A percentile compares a stretch with the other conserved stretches of the same genome.
These are phyloP conservation scores for Taeniopygia guttata DNA, from an alignment of 2,797 vertebrate species.

Conservation along the genomic window DNA sequence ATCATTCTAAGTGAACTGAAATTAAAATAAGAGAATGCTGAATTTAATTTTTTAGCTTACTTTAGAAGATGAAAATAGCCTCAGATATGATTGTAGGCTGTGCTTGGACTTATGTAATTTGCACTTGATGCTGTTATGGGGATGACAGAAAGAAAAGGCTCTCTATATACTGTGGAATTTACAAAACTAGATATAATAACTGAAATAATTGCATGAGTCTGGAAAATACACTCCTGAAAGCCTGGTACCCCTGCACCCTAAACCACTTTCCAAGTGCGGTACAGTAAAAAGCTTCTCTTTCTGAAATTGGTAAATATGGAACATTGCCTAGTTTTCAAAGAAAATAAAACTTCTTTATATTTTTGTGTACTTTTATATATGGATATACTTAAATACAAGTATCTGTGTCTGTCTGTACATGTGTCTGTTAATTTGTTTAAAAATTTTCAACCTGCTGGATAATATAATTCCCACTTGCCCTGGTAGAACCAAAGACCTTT, in stretches of 20 bases:
- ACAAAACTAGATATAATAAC: background rate
- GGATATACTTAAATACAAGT: rapidly evolving
- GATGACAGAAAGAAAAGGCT: background rate
- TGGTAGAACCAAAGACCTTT: background rate
- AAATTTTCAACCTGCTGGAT: background rate
- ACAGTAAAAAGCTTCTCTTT: background rate
- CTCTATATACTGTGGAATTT: background rate
- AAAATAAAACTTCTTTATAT: background rate
- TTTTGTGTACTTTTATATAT: background rate
- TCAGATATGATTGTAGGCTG: background rate
- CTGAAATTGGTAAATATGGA: background rate
- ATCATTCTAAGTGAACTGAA: background rate
- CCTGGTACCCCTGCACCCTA: background rate
- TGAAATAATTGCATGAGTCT: background rate
- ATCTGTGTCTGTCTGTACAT: rapidly evolving
- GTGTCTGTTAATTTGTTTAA: background rate
- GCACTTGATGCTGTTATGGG: background rate
- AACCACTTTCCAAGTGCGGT: background rate
- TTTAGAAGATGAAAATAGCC: background rate
- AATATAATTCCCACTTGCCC: background rate
- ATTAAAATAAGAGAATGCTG: slow-evolving; percentile 6
- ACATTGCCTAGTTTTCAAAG: background rate
- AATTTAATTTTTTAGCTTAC: slow-evolving; percentile 22
- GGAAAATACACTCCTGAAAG: background rate
- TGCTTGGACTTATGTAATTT: background rate